Evolutionary conservation across 2,113 vertebrate genomes (phyloP).

Genomic region (Leucopsar rothschildi): DNA sequence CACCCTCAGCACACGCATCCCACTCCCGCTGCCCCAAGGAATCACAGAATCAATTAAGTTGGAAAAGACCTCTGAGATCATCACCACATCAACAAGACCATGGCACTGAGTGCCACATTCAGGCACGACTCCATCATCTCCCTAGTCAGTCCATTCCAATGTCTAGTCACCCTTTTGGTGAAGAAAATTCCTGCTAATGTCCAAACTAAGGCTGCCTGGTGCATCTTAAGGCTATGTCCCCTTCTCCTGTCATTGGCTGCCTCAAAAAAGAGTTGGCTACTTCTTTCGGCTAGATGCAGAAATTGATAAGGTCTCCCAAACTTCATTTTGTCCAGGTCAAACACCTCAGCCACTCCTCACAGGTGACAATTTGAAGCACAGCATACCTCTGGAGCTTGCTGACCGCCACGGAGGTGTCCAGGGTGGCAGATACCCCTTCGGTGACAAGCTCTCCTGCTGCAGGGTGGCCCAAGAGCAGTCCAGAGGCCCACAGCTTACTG

Average conservation of each 20-base stretch:
- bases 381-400: accelerated
- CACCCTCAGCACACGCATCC: accelerated
- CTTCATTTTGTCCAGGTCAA: accelerated
- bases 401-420: accelerated
- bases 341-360: neutral
- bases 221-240: neutral
- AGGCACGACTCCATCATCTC: neutral
- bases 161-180: neutral
- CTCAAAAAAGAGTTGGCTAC: neutral
- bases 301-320: too few relatives aligned
- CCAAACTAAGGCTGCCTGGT: neutral
- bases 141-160: neutral
- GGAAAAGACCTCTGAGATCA: neutral
- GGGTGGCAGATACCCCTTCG: accelerated
- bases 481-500: accelerated
- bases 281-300: neutral
- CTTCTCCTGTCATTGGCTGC: neutral
- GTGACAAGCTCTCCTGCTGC: too few relatives aligned
- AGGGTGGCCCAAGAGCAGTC: neutral
- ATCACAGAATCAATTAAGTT: neutral
- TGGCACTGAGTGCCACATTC: neutral
- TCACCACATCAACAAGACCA: accelerated
- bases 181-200: too few relatives aligned
- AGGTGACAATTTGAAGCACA: accelerated
- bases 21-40: accelerated